These are phyloP conservation scores for Lethocerus indicus DNA, from an alignment of 1,140 invertebrate genomes.

Conservation along the genomic window DNA sequence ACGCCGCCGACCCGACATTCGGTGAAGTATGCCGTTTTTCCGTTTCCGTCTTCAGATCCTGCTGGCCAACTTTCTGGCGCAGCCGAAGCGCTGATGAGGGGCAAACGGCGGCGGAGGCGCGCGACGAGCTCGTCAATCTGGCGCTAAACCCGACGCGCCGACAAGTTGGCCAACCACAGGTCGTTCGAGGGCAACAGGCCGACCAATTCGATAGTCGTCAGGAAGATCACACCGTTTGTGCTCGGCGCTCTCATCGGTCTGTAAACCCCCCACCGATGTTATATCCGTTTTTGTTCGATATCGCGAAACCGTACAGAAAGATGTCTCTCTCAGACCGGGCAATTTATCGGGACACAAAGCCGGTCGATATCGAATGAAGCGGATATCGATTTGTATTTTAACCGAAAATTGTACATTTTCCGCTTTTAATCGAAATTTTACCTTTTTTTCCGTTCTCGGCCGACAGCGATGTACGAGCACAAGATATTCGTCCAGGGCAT, in stretches of 20 bases:
- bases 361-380: no score
- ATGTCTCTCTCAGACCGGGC: no score
- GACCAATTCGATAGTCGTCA: slow-evolving; percentile 93
- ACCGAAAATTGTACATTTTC: no score
- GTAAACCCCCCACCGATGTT: neutral
- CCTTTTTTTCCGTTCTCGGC: no score
- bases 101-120: neutral
- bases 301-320: no score
- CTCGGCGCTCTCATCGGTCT: slow-evolving; percentile 90
- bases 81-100: slow-evolving; percentile 59
- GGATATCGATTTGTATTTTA: no score
- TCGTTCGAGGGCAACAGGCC: slow-evolving; percentile 94
- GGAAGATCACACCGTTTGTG: slow-evolving; percentile 83
- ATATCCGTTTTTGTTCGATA: slow-evolving; percentile 3
- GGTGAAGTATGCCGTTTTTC: no score
- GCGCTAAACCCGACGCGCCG: no score
- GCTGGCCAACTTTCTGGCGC: slow-evolving; percentile 93
- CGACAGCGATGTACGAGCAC: slow-evolving; percentile 90
- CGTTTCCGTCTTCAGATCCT: slow-evolving; percentile 73
- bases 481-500: slow-evolving; percentile 98
- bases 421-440: no score
- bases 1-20: no score
- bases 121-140: no score
- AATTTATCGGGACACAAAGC: no score
- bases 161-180: slow-evolving; percentile 84